Evolutionary conservation across 2,888 invertebrate species (phyloP).

Genomic region (Sinopyrophorus schimmeli): DNA sequence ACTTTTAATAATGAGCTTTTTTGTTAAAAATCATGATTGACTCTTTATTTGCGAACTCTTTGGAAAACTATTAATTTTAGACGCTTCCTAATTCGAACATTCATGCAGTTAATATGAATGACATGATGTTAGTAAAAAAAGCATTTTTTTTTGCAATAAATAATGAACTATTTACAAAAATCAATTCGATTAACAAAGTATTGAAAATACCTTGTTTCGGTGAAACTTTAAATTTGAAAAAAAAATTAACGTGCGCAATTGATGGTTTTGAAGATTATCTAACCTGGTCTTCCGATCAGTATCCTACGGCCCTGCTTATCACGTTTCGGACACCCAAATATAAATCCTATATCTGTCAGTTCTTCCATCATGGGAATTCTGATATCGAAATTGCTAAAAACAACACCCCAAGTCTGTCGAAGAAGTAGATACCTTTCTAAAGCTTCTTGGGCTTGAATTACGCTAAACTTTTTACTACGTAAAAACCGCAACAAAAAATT

Average conservation of each 20-base stretch:
- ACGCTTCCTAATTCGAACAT: too few species aligned
- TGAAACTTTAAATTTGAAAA: conserved; percentile 1
- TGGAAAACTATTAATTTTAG: too few species aligned
- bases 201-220: too few species aligned
- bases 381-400: conserved; percentile 74
- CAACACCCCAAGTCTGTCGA: conserved; percentile 75
- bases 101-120: too few species aligned
- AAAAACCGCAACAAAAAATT: conserved; percentile 74
- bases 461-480: conserved; percentile 79
- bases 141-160: too few species aligned
- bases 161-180: too few species aligned
- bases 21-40: too few species aligned
- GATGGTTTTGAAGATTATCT: conserved; percentile 29
- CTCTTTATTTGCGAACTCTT: too few species aligned
- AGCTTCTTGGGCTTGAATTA: conserved; percentile 77
- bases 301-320: conserved; percentile 75
- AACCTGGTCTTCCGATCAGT: conserved; percentile 77
- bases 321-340: conserved; percentile 77
- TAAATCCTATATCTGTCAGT: conserved; percentile 71
- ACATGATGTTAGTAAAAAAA: too few species aligned
- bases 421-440: conserved; percentile 77
- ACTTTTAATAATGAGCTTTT: too few species aligned
- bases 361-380: conserved; percentile 71
- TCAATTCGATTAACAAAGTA: too few species aligned
- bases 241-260: too few species aligned